Percentiles rank a stretch among this genome's conserved stretches.
These are phyloP conservation scores for Melanaphis sacchari DNA, from an alignment of 1,140 invertebrate genomes.

Conservation along the genomic window DNA sequence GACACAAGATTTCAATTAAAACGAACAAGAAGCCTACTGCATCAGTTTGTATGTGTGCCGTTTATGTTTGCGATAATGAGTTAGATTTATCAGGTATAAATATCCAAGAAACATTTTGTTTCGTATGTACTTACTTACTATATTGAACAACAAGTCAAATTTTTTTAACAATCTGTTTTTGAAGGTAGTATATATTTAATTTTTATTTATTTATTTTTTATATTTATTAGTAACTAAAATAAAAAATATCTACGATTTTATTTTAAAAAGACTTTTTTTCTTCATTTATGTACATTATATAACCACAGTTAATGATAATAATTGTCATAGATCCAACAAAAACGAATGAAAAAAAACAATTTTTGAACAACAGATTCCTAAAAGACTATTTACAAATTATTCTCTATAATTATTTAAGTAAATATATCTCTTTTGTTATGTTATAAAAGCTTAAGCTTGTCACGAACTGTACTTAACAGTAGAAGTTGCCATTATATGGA, in stretches of 20 bases:
- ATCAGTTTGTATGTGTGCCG: neutral
- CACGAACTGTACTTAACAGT: neutral
- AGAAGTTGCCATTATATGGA: neutral
- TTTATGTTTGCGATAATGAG: constrained; percentile 14
- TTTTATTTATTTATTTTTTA: neutral
- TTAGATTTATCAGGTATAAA: constrained; percentile 26
- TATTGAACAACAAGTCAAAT: neutral
- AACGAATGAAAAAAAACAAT: neutral
- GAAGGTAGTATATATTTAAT: neutral
- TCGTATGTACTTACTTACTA: neutral
- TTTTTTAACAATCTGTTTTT: neutral
- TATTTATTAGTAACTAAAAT: neutral
- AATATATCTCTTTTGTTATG: neutral
- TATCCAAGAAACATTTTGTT: neutral
- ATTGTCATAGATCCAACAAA: neutral
- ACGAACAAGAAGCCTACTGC: neutral
- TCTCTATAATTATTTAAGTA: neutral
- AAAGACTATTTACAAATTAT: neutral
- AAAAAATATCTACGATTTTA: neutral
- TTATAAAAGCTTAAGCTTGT: neutral
- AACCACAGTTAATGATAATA: neutral
- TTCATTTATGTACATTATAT: neutral
- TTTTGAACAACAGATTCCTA: neutral
- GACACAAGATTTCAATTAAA: constrained; percentile 52
- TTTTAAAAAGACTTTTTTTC: neutral